These are phyloP conservation scores for Ptilodon capucinus DNA, from an alignment of 2,888 invertebrate genomes.

Conservation along the genomic window DNA sequence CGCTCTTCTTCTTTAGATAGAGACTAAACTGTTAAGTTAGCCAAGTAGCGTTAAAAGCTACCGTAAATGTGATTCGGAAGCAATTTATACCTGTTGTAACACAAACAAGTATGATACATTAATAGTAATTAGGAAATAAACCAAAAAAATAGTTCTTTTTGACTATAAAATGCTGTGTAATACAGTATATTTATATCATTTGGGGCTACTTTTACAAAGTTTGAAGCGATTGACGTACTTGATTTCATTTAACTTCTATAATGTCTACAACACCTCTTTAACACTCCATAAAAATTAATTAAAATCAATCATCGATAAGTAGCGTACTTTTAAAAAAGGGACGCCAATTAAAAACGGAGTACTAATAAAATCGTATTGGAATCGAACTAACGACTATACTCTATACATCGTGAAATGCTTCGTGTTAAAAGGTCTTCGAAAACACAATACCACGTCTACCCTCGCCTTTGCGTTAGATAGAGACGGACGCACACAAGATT, in stretches of 20 bases:
- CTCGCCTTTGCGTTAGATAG: constrained; percentile 59
- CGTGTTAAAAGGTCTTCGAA: constrained; percentile 81
- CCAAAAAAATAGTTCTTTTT: no score
- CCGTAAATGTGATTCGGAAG: no score
- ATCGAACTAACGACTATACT: constrained; percentile 75
- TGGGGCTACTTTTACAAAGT: constrained; percentile 9
- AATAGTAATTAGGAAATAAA: no score
- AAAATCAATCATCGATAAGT: constrained; percentile 32
- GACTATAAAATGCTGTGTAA: no score
- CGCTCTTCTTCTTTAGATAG: no score
- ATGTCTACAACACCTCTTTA: no score
- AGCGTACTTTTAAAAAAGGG: constrained; percentile 48
- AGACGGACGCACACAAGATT: constrained; percentile 75
- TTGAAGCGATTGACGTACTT: constrained; percentile 13
- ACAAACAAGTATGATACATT: no score
- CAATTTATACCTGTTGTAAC: no score
- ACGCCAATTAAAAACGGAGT: constrained; percentile 75
- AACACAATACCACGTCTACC: constrained; percentile 78
- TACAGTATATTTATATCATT: no score
- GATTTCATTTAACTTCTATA: no score
- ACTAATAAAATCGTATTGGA: constrained; percentile 78
- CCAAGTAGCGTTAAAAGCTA: no score
- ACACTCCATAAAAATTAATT: constrained; percentile 29
- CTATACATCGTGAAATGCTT: constrained; percentile 73
- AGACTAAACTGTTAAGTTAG: no score